Conservation (phyloP, 2,113 vertebrate species). For the Polypterus bichir region DNA sequence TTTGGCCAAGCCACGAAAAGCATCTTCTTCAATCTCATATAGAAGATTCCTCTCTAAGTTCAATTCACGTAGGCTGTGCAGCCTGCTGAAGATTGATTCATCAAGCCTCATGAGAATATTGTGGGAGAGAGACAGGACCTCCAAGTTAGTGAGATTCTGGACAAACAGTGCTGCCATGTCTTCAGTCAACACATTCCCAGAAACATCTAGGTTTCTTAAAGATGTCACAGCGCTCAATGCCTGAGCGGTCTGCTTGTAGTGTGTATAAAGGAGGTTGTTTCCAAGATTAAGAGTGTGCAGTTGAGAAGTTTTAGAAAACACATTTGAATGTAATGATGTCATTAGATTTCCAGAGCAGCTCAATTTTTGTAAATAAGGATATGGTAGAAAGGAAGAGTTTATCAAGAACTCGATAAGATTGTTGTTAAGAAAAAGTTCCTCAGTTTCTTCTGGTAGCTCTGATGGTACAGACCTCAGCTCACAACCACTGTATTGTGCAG, state of each 20-base stretch:
- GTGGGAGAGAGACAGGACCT: slow-evolving; percentile 66
- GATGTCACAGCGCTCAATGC: slow-evolving; percentile 48
- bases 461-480: slow-evolving; percentile 49
- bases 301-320: slow-evolving; percentile 47
- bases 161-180: slow-evolving; percentile 57
- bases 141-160: slow-evolving; percentile 63
- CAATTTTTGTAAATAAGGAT: slow-evolving; percentile 53
- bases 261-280: slow-evolving; percentile 57
- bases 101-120: slow-evolving; percentile 74
- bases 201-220: slow-evolving; percentile 63
- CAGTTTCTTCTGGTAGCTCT: slow-evolving; percentile 31
- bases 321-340: slow-evolving; percentile 30
- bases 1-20: slow-evolving; percentile 57
- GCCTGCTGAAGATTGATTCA: slow-evolving; percentile 48
- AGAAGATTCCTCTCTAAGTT: slow-evolving; percentile 77
- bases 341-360: slow-evolving; percentile 60
- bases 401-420: slow-evolving; percentile 62
- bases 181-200: slow-evolving; percentile 69
- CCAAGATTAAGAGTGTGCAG: slow-evolving; percentile 58
- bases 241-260: slow-evolving; percentile 43
- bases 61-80: slow-evolving; percentile 63
- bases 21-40: slow-evolving; percentile 71
- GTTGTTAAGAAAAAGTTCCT: slow-evolving; percentile 63
- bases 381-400: slow-evolving; percentile 46
- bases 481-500: slow-evolving; percentile 45